Base-by-base conservation (phyloP, 2,113 vertebrate species). In the Aix galericulata region DNA sequence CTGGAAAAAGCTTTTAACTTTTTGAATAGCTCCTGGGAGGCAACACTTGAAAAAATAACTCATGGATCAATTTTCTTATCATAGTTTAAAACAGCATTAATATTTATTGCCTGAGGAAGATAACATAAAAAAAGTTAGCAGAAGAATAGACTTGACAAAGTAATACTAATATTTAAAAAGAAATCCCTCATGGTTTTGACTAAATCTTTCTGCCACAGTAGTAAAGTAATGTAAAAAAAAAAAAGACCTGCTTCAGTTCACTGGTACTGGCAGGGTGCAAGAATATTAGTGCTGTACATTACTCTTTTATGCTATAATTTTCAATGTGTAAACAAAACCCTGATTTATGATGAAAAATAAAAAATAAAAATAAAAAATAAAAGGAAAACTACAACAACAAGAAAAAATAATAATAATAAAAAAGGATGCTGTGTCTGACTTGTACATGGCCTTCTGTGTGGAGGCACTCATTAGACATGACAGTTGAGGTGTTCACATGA, bases 41-140 rank as follows among this genome's bases (percentile, higher is more conserved):
- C 60, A 92, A 77, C 5, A 17, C 13, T 68, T 84, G 55, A 82
- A 95, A 96, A 94, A 92, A 90, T 13, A 75, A n/a, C 31, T 71
- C 77, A 31, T 40, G 53, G 53, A 97, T 97, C 98, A 96, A 98
- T 98, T 98, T 98, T 98, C 67, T 96, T 95, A 96, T 96, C 88
- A 96, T 64, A 34, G 64, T 94, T 97, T 97, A 90, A 98, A 98
- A 97, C 88, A 97, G 52, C 46, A 96, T 97, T 98, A 98, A 97
- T 98, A 98, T 97, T 97, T 97, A 97, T 98, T 97, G 73, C 81
- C 86, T 97, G 86, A 96, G 91, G 72, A 96, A 91, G 11, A 88
- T 42, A 53, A 13, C 13, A 88, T 74, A 42, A 91, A 95, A 95
- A 95, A 94, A 55, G 9, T 46, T 25, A 82, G 63, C 55, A 87